Percentiles rank a stretch among this genome's conserved stretches.
These are phyloP conservation scores for Lymantria dispar DNA, from an alignment of 2,888 invertebrate genomes.

Conservation along the genomic window DNA sequence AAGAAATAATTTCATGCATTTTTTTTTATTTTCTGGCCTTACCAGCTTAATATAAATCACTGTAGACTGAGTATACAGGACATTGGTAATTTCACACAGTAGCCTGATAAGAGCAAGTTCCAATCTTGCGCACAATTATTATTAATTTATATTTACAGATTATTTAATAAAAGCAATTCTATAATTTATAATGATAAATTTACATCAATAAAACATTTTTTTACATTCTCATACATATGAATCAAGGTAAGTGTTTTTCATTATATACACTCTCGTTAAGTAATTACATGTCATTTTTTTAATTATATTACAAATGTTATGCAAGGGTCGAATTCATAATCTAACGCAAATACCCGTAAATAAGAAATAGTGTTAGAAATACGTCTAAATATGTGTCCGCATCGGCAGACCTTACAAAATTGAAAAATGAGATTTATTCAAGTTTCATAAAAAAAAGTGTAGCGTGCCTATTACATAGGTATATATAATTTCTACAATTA, in stretches of 20 bases:
- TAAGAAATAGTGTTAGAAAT: too few relatives aligned
- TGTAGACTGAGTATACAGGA: conserved; percentile 2
- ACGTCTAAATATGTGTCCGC: not conserved
- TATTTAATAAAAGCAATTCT: conserved; percentile 19
- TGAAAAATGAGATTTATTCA: too few relatives aligned
- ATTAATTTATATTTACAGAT: not conserved
- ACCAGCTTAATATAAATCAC: conserved; percentile 17
- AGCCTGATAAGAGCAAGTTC: conserved; percentile 2
- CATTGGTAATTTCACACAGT: conserved; percentile 5
- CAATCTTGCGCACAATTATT: not conserved
- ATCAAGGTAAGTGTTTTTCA: conserved; percentile 5
- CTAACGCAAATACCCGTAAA: not conserved
- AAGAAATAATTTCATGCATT: conserved; percentile 13
- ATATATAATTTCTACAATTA: too few relatives aligned
- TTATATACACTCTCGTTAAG: conserved; percentile 13
- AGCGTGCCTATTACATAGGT: too few relatives aligned
- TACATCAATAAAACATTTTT: not conserved
- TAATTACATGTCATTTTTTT: not conserved
- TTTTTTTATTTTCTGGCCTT: conserved; percentile 23
- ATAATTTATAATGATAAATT: conserved; percentile 8
- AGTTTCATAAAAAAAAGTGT: too few relatives aligned
- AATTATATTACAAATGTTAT: conserved; percentile 3
- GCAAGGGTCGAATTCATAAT: not conserved
- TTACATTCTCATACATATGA: not conserved
- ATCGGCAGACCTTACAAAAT: not conserved